Evolutionary conservation across 2,113 vertebrate species (phyloP).

Genomic region (Narcine bancroftii): DNA sequence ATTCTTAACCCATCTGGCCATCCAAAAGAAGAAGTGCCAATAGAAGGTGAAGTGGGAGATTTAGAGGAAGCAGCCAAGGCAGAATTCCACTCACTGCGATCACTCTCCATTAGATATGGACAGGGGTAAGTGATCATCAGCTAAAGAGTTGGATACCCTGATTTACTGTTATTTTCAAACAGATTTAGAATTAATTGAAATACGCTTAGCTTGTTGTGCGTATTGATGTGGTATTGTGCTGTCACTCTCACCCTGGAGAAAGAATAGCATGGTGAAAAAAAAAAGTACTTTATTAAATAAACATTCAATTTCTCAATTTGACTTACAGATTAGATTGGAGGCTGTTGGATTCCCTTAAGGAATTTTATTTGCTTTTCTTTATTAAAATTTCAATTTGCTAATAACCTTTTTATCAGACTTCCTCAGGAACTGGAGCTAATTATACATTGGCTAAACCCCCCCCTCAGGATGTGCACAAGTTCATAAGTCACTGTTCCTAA

Average conservation of each 20-base stretch:
- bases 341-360: conserved; percentile 34
- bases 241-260: conserved; percentile 19
- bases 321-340: conserved; percentile 37
- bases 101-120: neutral
- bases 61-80: neutral
- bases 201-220: conserved; percentile 26
- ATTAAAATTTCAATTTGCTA: conserved; percentile 38
- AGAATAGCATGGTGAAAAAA: conserved; percentile 17
- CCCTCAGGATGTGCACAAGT: conserved; percentile 4
- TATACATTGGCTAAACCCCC: conserved; percentile 15
- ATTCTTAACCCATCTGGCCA: neutral
- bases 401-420: conserved; percentile 38
- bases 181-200: conserved; percentile 35
- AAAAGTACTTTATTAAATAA: conserved; percentile 37
- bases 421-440: conserved; percentile 36
- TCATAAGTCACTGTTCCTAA: conserved; percentile 16
- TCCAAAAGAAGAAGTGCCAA: neutral
- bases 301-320: conserved; percentile 38
- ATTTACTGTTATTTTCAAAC: conserved; percentile 8
- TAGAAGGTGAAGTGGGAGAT: neutral
- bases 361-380: conserved; percentile 37
- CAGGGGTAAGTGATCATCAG: neutral
- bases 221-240: conserved; percentile 9
- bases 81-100: conserved; percentile 7
- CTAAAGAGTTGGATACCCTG: neutral